Evolutionary conservation across 2,113 vertebrate species (phyloP).

Genomic region (Phalacrocorax carbo): DNA sequence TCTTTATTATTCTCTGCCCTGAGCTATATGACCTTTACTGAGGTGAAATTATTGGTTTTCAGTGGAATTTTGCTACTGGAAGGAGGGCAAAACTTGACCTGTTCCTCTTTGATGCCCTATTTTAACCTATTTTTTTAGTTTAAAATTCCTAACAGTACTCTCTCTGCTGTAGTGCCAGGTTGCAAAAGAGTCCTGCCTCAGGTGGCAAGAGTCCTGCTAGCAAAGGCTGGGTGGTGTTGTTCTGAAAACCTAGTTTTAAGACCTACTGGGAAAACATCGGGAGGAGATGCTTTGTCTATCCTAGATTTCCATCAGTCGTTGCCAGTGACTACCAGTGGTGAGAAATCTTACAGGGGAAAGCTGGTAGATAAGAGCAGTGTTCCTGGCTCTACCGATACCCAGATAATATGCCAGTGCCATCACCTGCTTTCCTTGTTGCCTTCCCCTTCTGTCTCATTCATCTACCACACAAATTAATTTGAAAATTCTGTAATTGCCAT

Average conservation of each 20-base stretch:
- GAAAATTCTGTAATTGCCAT: neutral
- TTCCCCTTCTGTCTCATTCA: neutral
- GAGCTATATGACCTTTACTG: neutral
- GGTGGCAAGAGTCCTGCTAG: neutral
- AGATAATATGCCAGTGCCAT: neutral
- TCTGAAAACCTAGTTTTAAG: neutral
- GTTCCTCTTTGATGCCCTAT: neutral
- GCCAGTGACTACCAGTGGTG: neutral
- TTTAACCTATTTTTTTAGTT: neutral
- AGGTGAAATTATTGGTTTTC: neutral
- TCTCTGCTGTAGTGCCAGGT: neutral
- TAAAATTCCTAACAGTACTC: neutral
- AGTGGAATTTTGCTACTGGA: neutral
- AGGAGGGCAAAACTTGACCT: neutral
- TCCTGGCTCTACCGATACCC: neutral
- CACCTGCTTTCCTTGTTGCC: neutral
- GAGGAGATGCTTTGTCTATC: neutral
- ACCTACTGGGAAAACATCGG: neutral
- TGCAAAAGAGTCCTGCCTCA: neutral
- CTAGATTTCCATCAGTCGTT: neutral
- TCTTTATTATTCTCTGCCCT: neutral
- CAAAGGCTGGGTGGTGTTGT: neutral
- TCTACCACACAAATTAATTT: neutral
- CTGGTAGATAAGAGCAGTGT: neutral
- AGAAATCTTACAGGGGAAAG: neutral